Base-by-base conservation (phyloP, 2,113 vertebrate genomes). In the Ameiurus melas region DNA sequence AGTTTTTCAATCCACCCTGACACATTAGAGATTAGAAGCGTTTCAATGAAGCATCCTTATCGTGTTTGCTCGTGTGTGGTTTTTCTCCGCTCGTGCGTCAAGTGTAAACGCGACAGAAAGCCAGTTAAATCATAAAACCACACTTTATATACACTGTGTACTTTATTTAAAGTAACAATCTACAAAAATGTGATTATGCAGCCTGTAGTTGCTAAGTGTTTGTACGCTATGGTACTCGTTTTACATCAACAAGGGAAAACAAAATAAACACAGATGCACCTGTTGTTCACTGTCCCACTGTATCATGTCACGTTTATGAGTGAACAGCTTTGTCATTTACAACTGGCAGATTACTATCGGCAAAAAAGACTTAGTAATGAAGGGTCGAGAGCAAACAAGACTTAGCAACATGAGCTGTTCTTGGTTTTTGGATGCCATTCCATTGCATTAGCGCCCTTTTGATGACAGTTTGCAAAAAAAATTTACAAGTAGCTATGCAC, bases 401-500 rank as follows among this genome's bases (percentile, higher is more conserved):
- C 33, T 73, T 73, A 33, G 73, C 39, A 27, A 75, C 19, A 10
- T 43, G 19, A 43, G 71, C 73, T 16, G 5, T 33, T 60, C 2
- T 82, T 20, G 3, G 7, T 30, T 57, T 60, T 82, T 22, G n/a
- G 17, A 16, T 33, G 57, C 30, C 19, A 27, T 5, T 36, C 4
- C 33, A 16, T 62, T 62, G 33, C 13, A 53, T 55, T 30, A 27
- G 36, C 20, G 10, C 43, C 10, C 43, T 22, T 81, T 33, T 8
- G 9, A 36, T 55, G 5, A 78, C 25, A 25, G 39, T n/a, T 78
- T 79, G 47, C 47, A 80, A 80, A 80, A 57, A 73, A 10, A 51
- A 78, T 3, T 20, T 13, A n/a, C 17, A 62, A 82, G n/a, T 33
- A 81, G 53, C 80, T 83, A 83, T 83, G 80, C 80, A 83, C n/a